Conservation (phyloP, 2,113 vertebrate species). For the Excalfactoria chinensis region DNA sequence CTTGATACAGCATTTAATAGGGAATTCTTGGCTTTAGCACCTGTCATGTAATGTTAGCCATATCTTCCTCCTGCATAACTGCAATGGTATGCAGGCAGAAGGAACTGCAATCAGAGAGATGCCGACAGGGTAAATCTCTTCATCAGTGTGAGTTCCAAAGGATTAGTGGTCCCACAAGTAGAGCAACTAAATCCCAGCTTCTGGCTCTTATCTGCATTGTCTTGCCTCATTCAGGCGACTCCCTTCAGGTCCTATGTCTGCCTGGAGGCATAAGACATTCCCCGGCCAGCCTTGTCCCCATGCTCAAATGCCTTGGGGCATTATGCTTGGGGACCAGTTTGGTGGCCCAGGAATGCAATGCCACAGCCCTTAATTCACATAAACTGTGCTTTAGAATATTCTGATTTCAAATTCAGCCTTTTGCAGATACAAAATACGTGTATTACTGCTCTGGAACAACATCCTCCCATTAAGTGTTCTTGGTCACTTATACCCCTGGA, state of each 20-base stretch:
- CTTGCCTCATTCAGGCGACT: background rate
- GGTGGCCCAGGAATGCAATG: background rate
- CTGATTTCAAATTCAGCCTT: background rate
- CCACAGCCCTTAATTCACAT: background rate
- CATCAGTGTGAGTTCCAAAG: background rate
- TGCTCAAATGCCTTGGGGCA: background rate
- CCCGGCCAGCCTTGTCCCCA: background rate
- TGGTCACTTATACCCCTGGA: background rate
- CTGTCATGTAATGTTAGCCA: fast-evolving
- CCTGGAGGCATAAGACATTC: background rate
- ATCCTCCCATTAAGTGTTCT: background rate
- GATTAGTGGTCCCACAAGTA: background rate
- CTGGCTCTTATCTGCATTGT: background rate
- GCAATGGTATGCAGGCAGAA: background rate
- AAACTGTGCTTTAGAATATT: background rate
- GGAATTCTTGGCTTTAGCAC: background rate
- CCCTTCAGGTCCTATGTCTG: background rate
- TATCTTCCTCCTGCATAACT: background rate
- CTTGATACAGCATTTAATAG: background rate
- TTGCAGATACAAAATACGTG: background rate
- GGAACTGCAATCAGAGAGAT: background rate
- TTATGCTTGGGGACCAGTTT: fast-evolving
- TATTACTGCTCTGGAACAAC: background rate
- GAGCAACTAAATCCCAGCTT: background rate
- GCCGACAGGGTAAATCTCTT: background rate